Conservation (phyloP, 1,140 invertebrate genomes). For the Halesus radiatus region DNA sequence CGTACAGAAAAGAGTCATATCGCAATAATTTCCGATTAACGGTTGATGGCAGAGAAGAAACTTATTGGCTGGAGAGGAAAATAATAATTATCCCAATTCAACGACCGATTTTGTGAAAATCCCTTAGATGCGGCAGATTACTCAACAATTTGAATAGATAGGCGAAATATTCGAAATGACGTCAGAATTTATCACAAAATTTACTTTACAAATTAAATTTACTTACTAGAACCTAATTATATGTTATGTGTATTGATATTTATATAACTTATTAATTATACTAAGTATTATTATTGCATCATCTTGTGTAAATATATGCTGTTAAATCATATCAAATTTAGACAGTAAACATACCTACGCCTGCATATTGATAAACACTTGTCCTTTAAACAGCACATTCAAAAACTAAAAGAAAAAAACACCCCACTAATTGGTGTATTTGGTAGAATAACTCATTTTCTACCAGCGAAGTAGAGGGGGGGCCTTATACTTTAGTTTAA, state of each 20-base stretch:
- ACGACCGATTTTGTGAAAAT: too few relatives aligned
- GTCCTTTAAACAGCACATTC: too few relatives aligned
- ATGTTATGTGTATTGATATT: not conserved
- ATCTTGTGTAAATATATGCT: not conserved
- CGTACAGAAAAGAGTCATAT: not conserved
- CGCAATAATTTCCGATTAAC: constrained; percentile 21
- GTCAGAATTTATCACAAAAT: not conserved
- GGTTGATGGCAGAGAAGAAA: constrained; percentile 1
- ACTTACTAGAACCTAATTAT: not conserved
- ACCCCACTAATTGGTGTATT: too few relatives aligned
- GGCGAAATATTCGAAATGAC: not conserved
- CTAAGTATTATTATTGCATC: too few relatives aligned
- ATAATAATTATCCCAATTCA: not conserved
- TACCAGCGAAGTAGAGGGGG: too few relatives aligned
- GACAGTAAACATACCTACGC: too few relatives aligned
- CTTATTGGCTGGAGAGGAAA: not conserved
- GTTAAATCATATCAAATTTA: too few relatives aligned
- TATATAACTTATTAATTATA: too few relatives aligned
- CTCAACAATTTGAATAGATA: not conserved
- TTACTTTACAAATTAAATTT: not conserved
- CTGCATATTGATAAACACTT: too few relatives aligned
- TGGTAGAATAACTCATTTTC: too few relatives aligned
- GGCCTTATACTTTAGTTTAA: too few relatives aligned
- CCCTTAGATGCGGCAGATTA: not conserved
- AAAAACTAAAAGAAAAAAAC: too few relatives aligned